Base-by-base conservation (phyloP, 2,113 vertebrate genomes). In the Cephalopterus ornatus region DNA sequence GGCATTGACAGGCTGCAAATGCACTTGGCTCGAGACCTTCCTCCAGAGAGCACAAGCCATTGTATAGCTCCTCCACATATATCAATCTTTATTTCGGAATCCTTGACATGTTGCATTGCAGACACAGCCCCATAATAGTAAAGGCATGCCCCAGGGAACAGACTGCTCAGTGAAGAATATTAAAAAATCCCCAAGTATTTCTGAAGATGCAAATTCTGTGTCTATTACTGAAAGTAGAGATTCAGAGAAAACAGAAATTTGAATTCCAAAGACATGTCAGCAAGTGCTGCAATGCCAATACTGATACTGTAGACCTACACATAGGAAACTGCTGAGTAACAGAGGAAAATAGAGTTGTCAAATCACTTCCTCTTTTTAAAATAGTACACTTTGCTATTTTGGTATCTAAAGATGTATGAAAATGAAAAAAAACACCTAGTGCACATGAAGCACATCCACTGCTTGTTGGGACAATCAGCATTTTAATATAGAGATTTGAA, bases 261-360 rank as follows among this genome's bases (percentile, higher is more conserved):
- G 20, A 96, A 97, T 96, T 96, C 80, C 65, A 91, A 91, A 97
- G 79, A 61, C 33, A 24, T n/a, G 30, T 14, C 76, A 95, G 85
- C 55, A 86, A 80, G 47, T 62, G 56, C 35, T 42, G 22, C 78
- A 96, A 75, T 85, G 87, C 32, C 53, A 83, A 37, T 77, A 35
- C 41, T 59, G 66, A 71, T 59, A 35, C 50, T 47, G 11, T 50
- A 97, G 67, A 63, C 17, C 30, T 59, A 80, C 9, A 30, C 46
- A 76, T 7, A 87, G 37, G 39, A 41, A 83, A 12, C 32, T 78
- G 52, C 26, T 19, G 30, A 49, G 49, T 28, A 67, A 15, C 21
- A 89, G 28, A 82, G 58, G 14, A 21, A 87, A 84, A 62, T 1
- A 46, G 19, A 89, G 3, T 14, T 80, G 41, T 56, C 33, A 88